Evolutionary conservation across 2,888 invertebrate species (phyloP).

Genomic region (Hyles lineata): DNA sequence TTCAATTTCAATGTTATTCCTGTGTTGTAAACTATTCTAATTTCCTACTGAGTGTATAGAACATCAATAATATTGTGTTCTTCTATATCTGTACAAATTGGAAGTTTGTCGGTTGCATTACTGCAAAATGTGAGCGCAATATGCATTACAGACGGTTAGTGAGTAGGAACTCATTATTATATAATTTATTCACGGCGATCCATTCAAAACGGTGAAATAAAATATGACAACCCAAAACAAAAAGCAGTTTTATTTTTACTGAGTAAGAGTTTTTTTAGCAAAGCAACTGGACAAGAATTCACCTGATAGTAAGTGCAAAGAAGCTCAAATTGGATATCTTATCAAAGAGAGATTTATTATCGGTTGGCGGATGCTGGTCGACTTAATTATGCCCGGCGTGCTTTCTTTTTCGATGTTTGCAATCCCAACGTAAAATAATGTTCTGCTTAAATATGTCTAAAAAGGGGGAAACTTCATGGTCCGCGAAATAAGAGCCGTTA

Average conservation of each 20-base stretch:
- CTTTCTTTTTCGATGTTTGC: too few species aligned
- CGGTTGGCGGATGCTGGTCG: too few species aligned
- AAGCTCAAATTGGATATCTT: too few species aligned
- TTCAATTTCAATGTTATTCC: neutral
- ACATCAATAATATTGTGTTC: neutral
- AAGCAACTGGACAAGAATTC: too few species aligned
- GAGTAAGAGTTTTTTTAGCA: too few species aligned
- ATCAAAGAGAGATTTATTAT: too few species aligned
- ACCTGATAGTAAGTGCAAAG: too few species aligned
- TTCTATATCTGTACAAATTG: neutral
- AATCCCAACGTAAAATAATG: too few species aligned
- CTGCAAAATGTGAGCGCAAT: constrained; percentile 28
- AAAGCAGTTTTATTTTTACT: constrained; percentile 10
- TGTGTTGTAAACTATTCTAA: neutral
- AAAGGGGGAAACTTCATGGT: too few species aligned
- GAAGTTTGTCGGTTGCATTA: neutral
- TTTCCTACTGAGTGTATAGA: neutral
- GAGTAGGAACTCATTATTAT: constrained; percentile 44
- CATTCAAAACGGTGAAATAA: constrained; percentile 54
- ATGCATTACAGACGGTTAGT: constrained; percentile 70
- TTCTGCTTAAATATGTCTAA: too few species aligned
- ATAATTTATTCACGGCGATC: constrained; percentile 57
- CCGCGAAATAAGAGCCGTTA: too few species aligned
- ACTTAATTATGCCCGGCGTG: too few species aligned
- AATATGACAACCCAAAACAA: constrained; percentile 53